Evolutionary conservation across 2,113 vertebrate species (phyloP).

Genomic region (Cricetomys ansorgei): DNA sequence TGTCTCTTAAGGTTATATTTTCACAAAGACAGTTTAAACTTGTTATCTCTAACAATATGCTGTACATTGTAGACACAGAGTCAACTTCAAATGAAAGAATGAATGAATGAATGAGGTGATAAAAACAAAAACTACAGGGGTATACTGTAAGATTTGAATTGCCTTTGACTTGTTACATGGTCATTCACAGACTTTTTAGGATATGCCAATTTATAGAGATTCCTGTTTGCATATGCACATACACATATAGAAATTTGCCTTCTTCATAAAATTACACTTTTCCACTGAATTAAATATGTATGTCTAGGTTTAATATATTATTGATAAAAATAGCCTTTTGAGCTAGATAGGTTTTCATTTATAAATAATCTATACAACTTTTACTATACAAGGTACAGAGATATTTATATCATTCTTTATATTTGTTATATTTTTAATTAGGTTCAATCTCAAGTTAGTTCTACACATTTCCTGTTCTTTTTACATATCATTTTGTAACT

Average conservation of each 20-base stretch:
- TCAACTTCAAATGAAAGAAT: background rate
- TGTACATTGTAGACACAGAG: background rate
- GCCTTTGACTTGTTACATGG: background rate
- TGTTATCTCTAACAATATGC: background rate
- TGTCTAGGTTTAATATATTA: background rate
- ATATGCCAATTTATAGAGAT: background rate
- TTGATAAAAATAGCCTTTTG: background rate
- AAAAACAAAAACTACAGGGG: background rate
- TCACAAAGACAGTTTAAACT: background rate
- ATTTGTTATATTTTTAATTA: background rate
- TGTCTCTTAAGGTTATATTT: background rate
- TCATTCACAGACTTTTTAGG: conserved; percentile 1
- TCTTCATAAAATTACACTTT: background rate
- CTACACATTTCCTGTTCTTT: background rate
- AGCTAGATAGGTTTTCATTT: background rate
- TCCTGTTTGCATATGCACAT: background rate
- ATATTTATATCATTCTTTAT: background rate
- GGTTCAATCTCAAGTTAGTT: background rate
- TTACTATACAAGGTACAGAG: background rate
- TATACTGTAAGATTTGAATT: background rate
- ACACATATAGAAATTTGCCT: background rate
- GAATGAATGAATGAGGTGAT: background rate
- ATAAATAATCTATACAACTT: background rate
- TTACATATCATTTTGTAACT: background rate
- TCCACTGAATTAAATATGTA: background rate